A percentile compares a stretch with the other conserved stretches of the same genome.
Conservation (phyloP, 2,797 vertebrate species). For the Tarsius wallacei region DNA sequence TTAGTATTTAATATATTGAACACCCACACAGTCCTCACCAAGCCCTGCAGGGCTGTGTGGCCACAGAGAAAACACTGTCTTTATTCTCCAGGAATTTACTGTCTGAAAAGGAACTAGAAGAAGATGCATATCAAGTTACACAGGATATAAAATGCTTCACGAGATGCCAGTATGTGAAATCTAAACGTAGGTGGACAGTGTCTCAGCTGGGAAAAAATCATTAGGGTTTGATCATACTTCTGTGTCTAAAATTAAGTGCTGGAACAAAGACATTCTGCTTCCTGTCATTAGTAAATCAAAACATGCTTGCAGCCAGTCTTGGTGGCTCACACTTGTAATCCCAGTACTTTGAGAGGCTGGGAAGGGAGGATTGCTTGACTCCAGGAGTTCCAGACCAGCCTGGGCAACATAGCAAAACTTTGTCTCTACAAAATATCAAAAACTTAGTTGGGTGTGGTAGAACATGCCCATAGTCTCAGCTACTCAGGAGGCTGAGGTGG, state of each 20-base stretch:
- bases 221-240: not conserved
- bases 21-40: constrained; percentile 1
- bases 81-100: constrained; percentile 71
- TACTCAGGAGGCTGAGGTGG: no score
- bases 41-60: not conserved
- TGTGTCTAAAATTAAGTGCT: not conserved
- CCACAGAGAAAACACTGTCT: constrained; percentile 47
- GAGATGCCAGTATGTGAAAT: not conserved
- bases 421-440: no score
- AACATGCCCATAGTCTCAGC: no score
- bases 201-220: not conserved
- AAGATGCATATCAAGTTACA: not conserved
- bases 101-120: constrained; percentile 35
- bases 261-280: not conserved
- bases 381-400: no score
- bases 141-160: not conserved
- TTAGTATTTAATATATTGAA: constrained; percentile 36
- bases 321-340: no score
- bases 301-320: not conserved
- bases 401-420: no score
- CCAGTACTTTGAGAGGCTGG: no score
- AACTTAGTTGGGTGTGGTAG: no score
- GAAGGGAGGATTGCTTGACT: no score
- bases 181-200: not conserved
- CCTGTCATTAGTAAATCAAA: constrained; percentile 12